Evolutionary conservation across 2,888 invertebrate species (phyloP), one percentile per base, ranked within the genome.

Genomic region (Hymenopus coronatus): DNA sequence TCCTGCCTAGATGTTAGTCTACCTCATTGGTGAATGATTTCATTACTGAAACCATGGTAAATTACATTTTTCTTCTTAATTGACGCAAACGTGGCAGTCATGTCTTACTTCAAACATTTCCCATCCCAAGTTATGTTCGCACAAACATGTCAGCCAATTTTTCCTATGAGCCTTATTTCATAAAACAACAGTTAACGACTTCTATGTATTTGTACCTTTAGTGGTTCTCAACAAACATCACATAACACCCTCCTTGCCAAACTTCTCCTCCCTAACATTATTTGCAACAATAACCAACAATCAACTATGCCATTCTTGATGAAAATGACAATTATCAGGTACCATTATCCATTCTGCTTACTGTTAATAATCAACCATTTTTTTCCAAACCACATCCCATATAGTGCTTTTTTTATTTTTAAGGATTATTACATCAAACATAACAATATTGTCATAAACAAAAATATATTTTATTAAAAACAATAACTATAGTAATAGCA

Each of bases 401-500:
- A 89, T 30, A 82, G 33, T 82, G 40, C 33, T 88, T 85, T 81
- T 33, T 54, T 88, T 81, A 82, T 70, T 81, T 89, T 81, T 54
- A 84, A 88, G 83, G 84, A 90, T 87, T 89, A 88, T 90, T 90
- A 89, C 88, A 90, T 88, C 88, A 88, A 90, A 90, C 89, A 83
- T 89, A 90, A 90, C 89, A 90, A 88, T 84, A 89, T 88, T 81
- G 84, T 82, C 87, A 89, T 88, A 88, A 90, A 89, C 90, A 88
- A 90, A 90, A 90, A 90, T 88, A 89, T 89, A 90, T 90, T 89
- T 90, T 30, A 87, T 84, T 90, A 90, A 91, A 90, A 91, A 84
- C 85, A 90, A 89, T 90, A 90, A 92, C 91, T 93, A 92, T 92
- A 92, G 93, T 93, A 92, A 91, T 91, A 91, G 91, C 91, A 91